phyloP scores from a whole-genome alignment of 2,797 vertebrate species.

The Jordanella pulchra region DNA sequence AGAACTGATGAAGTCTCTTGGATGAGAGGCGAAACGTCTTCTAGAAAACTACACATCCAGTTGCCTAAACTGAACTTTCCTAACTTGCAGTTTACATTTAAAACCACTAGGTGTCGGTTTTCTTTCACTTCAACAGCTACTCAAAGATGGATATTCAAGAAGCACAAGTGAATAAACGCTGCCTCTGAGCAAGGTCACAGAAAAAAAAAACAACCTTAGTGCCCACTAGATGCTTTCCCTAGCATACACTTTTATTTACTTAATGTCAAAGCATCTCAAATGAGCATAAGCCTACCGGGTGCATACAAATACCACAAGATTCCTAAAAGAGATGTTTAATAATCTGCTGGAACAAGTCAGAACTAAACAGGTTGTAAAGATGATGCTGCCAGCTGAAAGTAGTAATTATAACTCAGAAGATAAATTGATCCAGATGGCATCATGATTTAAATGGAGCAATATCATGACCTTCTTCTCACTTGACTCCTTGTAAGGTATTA shows the following conservation, averaged over 20 bases:
- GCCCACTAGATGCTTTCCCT: constrained; percentile 14
- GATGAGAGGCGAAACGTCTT: too few relatives aligned
- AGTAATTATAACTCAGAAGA: constrained; percentile 39
- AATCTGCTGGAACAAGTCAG: constrained; percentile 15
- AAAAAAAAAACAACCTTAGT: constrained; percentile 3
- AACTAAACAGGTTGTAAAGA: constrained; percentile 40
- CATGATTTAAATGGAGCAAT: constrained; percentile 17
- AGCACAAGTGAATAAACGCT: constrained; percentile 3
- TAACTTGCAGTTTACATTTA: constrained; percentile 36
- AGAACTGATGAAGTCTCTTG: too few relatives aligned
- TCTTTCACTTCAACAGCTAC: constrained; percentile 32
- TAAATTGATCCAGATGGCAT: constrained; percentile 62
- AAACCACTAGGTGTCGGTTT: constrained; percentile 65
- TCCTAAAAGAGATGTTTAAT: constrained; percentile 51
- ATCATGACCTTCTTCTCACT: constrained; percentile 47
- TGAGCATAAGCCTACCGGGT: constrained; percentile 4
- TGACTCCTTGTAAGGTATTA: constrained; percentile 48
- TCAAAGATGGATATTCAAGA: constrained; percentile 36
- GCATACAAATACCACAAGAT: constrained; percentile 4
- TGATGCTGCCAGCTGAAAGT: constrained; percentile 41
- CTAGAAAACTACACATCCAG: too few relatives aligned
- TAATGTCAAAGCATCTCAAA: constrained; percentile 46
- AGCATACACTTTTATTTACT: constrained; percentile 34
- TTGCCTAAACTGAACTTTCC: too few relatives aligned
- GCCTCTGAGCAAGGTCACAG: constrained; percentile 14